These are phyloP conservation scores for Hymenopus coronatus DNA, from an alignment of 2,888 invertebrate species.

Conservation along the genomic window DNA sequence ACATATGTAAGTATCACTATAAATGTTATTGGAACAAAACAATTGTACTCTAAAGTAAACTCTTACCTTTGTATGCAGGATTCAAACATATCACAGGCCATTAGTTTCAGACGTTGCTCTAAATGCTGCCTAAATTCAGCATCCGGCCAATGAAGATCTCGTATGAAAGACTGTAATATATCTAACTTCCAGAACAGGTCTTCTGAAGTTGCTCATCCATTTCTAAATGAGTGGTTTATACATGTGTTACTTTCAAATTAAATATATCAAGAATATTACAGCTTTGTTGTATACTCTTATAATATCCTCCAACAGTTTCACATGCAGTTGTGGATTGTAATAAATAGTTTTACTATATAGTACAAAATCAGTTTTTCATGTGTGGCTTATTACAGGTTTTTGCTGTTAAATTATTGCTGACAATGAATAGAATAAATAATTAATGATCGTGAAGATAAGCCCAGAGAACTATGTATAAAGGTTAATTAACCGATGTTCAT, in stretches of 20 bases:
- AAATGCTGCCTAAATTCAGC: slow-evolving; percentile 94
- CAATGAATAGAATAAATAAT: no score
- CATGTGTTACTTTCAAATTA: background rate
- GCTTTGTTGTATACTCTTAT: slow-evolving; percentile 7
- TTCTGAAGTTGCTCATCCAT: slow-evolving; percentile 97
- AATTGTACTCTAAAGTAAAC: background rate
- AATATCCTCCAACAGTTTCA: background rate
- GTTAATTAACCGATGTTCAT: no score
- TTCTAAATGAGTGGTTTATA: slow-evolving; percentile 53
- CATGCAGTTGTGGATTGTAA: no score
- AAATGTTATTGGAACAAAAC: background rate
- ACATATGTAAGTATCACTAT: no score
- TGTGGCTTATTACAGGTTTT: no score
- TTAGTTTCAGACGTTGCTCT: slow-evolving; percentile 92
- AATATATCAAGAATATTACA: background rate
- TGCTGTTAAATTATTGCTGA: no score
- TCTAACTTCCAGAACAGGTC: slow-evolving; percentile 99
- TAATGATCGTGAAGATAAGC: no score
- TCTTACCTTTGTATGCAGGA: slow-evolving; percentile 81
- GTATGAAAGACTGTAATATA: slow-evolving; percentile 95
- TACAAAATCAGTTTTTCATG: no score
- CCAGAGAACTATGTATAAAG: no score
- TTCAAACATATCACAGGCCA: slow-evolving; percentile 99
- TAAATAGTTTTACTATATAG: no score
- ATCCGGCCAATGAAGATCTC: slow-evolving; percentile 98